Conservation (phyloP, 2,888 invertebrate genomes). For the Myopa tessellatipennis region DNA sequence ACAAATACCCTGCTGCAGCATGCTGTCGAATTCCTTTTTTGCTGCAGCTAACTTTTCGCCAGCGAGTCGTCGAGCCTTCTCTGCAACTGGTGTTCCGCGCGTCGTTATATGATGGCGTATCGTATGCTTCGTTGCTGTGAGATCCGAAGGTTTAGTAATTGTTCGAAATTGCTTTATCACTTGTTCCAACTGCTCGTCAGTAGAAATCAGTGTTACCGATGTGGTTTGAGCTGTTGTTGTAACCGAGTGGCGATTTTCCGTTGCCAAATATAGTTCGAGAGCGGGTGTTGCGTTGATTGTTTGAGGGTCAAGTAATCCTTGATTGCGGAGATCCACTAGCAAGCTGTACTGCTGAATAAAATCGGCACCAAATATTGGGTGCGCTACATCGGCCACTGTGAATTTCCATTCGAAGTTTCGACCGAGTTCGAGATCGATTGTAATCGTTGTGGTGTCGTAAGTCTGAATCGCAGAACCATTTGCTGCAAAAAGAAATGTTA, state of each 20-base stretch:
- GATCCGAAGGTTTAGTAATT: constrained; percentile 27
- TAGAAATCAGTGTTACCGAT: not conserved
- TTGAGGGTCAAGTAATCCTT: constrained; percentile 37
- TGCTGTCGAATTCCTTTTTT: constrained; percentile 43
- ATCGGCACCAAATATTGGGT: constrained; percentile 50
- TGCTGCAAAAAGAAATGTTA: constrained; percentile 40
- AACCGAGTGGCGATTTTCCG: constrained; percentile 18
- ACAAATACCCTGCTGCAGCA: constrained; percentile 42
- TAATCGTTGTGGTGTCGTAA: constrained; percentile 40
- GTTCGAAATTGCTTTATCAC: constrained; percentile 18
- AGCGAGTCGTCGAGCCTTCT: constrained; percentile 38
- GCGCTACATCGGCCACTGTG: constrained; percentile 48
- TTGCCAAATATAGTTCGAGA: constrained; percentile 17
- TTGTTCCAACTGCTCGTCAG: not conserved
- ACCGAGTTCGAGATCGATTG: constrained; percentile 47
- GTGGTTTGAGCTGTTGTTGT: not conserved
- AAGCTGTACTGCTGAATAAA: constrained; percentile 44
- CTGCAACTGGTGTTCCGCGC: constrained; percentile 40
- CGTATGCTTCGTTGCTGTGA: constrained; percentile 4
- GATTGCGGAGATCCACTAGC: constrained; percentile 40
- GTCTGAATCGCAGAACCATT: constrained; percentile 44
- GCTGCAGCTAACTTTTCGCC: constrained; percentile 40
- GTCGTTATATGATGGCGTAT: constrained; percentile 43
- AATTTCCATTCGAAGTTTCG: constrained; percentile 49
- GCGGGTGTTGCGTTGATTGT: constrained; percentile 23